Base-by-base conservation (phyloP, 2,888 invertebrate genomes). In the Calliphora vomitoria region DNA sequence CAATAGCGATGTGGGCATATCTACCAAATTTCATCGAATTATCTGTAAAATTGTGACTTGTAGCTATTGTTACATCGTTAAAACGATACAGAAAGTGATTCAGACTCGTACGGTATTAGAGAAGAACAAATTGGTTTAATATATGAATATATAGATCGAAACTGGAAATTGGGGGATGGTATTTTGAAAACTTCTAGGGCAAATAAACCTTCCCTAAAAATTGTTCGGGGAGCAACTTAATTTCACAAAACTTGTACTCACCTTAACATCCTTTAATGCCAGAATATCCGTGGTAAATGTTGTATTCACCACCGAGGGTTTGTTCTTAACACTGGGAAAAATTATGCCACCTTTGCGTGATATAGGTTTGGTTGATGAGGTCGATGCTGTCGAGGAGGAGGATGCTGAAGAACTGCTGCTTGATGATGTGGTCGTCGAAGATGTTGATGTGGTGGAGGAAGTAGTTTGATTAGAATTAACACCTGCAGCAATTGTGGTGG, bases 241-340 rank as follows among this genome's bases (percentile, higher is more conserved):
- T 47, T 25, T 8, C 3, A 11, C 8, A 11, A 20, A 55, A 20
- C 55, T 10, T 55, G 20, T 55, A 92, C 96, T 95, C 94, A 97
- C 97, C 96, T 96, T 97, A 90, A 97, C 95, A 93, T 97, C 97
- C 94, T 97, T 97, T 92, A 97, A 95, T 90, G 96, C 95, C 89
- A 96, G 95, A 91, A 96, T 94, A 92, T 97, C 97, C 11, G 96
- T 96, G 68, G 97, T 95, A 93, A 97, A 97, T 71, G 97, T 97
- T 89, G 96, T 96, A 94, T 97, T 97, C 81, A 96, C 96, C n/a
- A 97, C 96, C 89, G 97, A 96, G 31, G 98, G 98, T 91, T 98
- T 98, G 93, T 98, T 98, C 94, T 98, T 98, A 75, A 98, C 97
- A 92, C 97, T 97, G 11, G 98, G 98, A 94, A 98, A 98, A 93